A percentile compares a stretch with the other conserved stretches of the same genome.
These are phyloP conservation scores for Urocynchramus pylzowi DNA, from an alignment of 2,113 vertebrate species.

Conservation along the genomic window DNA sequence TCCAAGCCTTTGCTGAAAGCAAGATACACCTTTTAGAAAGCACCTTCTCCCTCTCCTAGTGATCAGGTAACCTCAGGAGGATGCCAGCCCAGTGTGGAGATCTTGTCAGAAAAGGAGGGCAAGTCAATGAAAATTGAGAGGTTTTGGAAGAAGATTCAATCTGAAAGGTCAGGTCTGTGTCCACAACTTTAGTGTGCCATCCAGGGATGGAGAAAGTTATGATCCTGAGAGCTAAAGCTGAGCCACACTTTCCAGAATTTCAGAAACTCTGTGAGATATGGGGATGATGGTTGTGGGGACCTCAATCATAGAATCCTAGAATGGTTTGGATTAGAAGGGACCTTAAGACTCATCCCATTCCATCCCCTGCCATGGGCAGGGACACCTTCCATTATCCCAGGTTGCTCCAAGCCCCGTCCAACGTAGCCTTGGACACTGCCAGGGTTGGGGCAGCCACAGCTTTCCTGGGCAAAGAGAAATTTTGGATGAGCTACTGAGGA, in stretches of 20 bases:
- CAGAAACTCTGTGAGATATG: background rate
- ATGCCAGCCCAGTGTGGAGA: background rate
- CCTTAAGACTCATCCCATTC: background rate
- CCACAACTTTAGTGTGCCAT: background rate
- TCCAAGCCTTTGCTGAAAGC: background rate
- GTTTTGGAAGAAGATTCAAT: background rate
- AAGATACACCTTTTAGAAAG: background rate
- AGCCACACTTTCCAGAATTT: background rate
- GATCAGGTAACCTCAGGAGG: background rate
- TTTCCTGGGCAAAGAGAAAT: background rate
- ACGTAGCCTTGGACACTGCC: fast-evolving
- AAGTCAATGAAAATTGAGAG: background rate
- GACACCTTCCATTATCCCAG: background rate
- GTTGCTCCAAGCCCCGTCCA: fast-evolving
- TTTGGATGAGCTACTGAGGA: background rate
- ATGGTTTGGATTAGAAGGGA: background rate
- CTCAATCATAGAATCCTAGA: background rate
- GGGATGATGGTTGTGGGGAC: background rate
- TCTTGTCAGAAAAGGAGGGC: background rate
- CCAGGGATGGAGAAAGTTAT: background rate
- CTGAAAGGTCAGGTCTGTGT: background rate
- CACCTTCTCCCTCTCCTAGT: background rate
- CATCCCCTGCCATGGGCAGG: background rate
- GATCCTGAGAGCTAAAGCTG: background rate
- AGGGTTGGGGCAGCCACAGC: background rate